Conservation (phyloP, 1,140 invertebrate genomes). For the Bombus confusus region DNA sequence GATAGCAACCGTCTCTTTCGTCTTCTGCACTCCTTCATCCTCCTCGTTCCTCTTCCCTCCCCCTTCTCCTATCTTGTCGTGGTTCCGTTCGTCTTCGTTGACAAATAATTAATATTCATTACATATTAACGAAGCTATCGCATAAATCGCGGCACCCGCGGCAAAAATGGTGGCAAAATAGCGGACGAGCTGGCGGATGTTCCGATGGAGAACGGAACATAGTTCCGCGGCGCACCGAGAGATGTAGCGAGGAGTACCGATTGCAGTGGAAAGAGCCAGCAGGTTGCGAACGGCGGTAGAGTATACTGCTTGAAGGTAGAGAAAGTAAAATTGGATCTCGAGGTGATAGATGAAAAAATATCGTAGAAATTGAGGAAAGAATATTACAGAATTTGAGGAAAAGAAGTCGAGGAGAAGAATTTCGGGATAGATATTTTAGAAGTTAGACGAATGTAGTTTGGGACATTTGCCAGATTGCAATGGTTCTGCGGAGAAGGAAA, state of each 20-base stretch:
- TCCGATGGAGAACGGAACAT: slow-evolving; percentile 41
- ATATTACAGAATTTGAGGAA: background rate
- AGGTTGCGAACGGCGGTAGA: background rate
- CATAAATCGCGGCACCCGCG: slow-evolving; percentile 75
- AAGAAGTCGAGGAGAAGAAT: background rate
- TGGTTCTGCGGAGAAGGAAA: too few species aligned
- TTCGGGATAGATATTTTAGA: too few species aligned
- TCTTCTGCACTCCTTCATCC: background rate
- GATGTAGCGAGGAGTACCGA: slow-evolving; percentile 76
- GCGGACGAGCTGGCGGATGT: slow-evolving; percentile 58
- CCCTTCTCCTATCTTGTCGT: slow-evolving; percentile 44
- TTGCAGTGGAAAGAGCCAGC: background rate
- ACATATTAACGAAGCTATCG: slow-evolving; percentile 81
- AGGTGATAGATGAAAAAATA: background rate
- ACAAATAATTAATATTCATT: slow-evolving; percentile 83
- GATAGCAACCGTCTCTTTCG: slow-evolving; percentile 61
- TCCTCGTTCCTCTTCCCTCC: slow-evolving; percentile 5
- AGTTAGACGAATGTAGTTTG: too few species aligned
- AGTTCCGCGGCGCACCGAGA: slow-evolving; percentile 70
- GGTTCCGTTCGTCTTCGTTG: slow-evolving; percentile 63
- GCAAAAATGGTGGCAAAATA: slow-evolving; percentile 66
- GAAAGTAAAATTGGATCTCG: background rate
- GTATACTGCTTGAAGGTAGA: background rate
- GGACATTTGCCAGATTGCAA: too few species aligned
- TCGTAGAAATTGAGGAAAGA: background rate